Percentiles rank a stretch among this genome's conserved stretches.
These are phyloP conservation scores for Sapayoa aenigma DNA, from an alignment of 2,113 vertebrate species.

Conservation along the genomic window DNA sequence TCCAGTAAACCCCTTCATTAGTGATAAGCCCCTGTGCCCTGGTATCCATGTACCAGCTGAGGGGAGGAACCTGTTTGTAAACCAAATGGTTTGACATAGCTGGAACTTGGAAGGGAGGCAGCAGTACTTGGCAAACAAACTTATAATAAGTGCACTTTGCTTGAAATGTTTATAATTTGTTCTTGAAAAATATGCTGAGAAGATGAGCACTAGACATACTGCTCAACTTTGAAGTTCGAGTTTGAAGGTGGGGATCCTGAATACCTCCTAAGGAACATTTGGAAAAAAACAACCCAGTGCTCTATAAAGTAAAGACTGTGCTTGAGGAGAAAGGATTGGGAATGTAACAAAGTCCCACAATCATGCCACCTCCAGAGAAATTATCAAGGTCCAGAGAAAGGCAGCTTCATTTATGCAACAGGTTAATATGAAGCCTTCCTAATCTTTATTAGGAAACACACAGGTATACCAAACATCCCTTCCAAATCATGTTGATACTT, in stretches of 20 bases:
- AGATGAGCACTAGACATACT: slow-evolving; percentile 12
- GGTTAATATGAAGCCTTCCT: background rate
- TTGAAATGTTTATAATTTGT: slow-evolving; percentile 60
- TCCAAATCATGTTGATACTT: background rate
- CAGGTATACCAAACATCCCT: background rate
- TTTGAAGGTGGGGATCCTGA: background rate
- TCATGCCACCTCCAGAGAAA: background rate
- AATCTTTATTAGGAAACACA: background rate
- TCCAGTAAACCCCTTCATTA: slow-evolving; percentile 2
- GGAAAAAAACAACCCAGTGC: background rate
- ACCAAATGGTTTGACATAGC: slow-evolving; percentile 45
- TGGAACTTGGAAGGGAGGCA: slow-evolving; percentile 45
- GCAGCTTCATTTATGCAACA: background rate
- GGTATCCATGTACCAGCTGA: background rate
- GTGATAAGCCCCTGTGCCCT: slow-evolving; percentile 8
- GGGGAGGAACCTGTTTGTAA: slow-evolving; percentile 63
- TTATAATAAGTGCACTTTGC: slow-evolving; percentile 52
- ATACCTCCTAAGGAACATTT: background rate
- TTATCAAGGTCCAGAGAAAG: background rate
- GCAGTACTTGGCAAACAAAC: slow-evolving; percentile 57
- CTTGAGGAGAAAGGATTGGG: background rate
- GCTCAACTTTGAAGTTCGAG: slow-evolving; percentile 42
- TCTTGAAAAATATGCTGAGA: slow-evolving; percentile 63
- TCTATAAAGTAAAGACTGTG: slow-evolving; percentile 19
- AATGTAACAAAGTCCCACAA: background rate